Evolutionary conservation across 2,888 invertebrate genomes (phyloP), one percentile per base, ranked within the genome.

Genomic region (Pseudanteris insignis): DNA sequence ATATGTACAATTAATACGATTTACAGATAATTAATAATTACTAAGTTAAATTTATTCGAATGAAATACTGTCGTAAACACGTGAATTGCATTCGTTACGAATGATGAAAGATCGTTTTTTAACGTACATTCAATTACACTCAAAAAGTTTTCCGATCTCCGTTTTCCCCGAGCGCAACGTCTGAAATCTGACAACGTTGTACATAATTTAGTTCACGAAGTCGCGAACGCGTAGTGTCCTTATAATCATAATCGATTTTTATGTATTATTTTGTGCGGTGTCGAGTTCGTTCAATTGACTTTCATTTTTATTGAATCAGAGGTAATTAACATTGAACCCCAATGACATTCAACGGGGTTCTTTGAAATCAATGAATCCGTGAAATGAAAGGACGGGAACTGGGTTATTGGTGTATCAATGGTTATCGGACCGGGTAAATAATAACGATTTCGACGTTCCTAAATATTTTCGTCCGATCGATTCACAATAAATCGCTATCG

Each of bases 351-450:
- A 48, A 37, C 46, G 26, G 41, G 47, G 34, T 36, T 36, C 36
- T 47, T 47, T 41, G 57, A 58, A 58, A 58, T 50, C 37, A 58
- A 58, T 44, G 57, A 38, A 50, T 50, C 44, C 38, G 57, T 50
- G 57, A 58, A 58, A 50, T 50, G 57, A 33, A 58, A 50, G 57
- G 50, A 58, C 38, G 48, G 44, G 44, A 58, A 58, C 50, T 50
- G 38, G 57, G 57, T 58, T 58, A 58, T 44, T 50, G 38, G 57
- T 58, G 50, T 58, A 58, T 50, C 38, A 44, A 26, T 29, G 57
- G 29, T 50, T 50, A 50, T 58, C 13, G 44, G 41, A 37, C 30
- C 24, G 41, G 33, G 18, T 26, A 48, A 57, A 57, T 57, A 57
- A 48, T 37, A 40, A 40, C 46, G n/a, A n/a, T n/a, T n/a, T n/a